These are phyloP conservation scores for Yoshiicerus persimilis DNA, from an alignment of 1,140 invertebrate species.

Conservation along the genomic window DNA sequence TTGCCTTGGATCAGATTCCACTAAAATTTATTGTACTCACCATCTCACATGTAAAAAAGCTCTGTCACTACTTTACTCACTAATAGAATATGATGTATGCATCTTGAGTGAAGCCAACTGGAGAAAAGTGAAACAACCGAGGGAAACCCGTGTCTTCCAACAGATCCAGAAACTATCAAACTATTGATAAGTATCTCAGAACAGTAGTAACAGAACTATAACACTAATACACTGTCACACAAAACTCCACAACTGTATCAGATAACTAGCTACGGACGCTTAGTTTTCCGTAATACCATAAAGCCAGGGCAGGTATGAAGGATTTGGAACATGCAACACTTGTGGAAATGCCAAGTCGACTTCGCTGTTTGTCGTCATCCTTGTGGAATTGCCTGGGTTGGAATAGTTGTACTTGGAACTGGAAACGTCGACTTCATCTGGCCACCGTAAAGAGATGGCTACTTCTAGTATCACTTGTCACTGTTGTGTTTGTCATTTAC, in stretches of 20 bases:
- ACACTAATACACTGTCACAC: background rate
- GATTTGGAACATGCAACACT: slow-evolving; percentile 27
- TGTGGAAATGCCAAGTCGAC: slow-evolving; percentile 25
- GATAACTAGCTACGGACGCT: background rate
- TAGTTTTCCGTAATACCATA: background rate
- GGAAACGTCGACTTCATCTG: slow-evolving; percentile 41
- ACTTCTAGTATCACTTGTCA: slow-evolving; percentile 29
- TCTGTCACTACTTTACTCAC: background rate
- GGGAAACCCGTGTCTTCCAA: background rate
- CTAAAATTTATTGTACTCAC: background rate
- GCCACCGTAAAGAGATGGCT: slow-evolving; percentile 47
- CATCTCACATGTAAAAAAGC: background rate
- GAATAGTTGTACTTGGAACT: slow-evolving; percentile 24
- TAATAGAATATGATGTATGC: background rate
- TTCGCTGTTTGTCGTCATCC: slow-evolving; percentile 22
- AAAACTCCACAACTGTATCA: background rate
- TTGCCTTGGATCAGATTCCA: background rate
- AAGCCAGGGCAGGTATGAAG: background rate
- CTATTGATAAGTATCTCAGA: background rate
- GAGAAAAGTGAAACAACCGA: background rate
- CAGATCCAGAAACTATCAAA: background rate
- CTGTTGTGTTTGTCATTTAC: slow-evolving; percentile 41
- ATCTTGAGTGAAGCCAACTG: background rate
- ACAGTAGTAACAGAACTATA: background rate
- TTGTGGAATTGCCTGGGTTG: background rate